Evolutionary conservation across 2,888 invertebrate genomes (phyloP).

Genomic region (Platycheirus albimanus): DNA sequence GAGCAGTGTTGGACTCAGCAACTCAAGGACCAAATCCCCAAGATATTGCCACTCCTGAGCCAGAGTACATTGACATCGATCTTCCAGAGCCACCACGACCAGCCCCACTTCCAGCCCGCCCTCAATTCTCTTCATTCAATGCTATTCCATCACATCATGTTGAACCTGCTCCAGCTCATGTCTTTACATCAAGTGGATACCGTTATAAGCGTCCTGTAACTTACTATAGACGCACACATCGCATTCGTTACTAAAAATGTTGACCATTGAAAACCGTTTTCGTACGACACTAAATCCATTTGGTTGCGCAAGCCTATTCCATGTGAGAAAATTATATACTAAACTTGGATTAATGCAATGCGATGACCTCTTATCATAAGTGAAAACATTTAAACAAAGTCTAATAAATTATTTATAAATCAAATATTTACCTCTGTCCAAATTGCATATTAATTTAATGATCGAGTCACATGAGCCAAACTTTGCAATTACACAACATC

Average conservation of each 20-base stretch:
- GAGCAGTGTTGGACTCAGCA: conserved; percentile 80
- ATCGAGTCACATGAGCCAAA: conserved; percentile 2
- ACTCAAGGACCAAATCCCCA: conserved; percentile 82
- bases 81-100: conserved; percentile 77
- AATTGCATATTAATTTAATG: conserved; percentile 8
- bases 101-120: conserved; percentile 72
- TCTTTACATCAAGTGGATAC: conserved; percentile 77
- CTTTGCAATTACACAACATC: conserved; percentile 3
- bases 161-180: conserved; percentile 67
- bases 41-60: conserved; percentile 82
- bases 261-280: conserved; percentile 8
- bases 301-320: conserved; percentile 35
- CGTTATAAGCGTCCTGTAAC: conserved; percentile 80
- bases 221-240: conserved; percentile 79
- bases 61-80: conserved; percentile 82
- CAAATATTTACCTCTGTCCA: conserved; percentile 2
- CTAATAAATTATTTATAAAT: conserved; percentile 70
- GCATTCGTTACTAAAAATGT: conserved; percentile 75
- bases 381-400: conserved; percentile 52
- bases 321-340: conserved; percentile 58
- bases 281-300: conserved; percentile 31
- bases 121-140: conserved; percentile 68
- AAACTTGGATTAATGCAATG: conserved; percentile 42
- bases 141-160: conserved; percentile 20
- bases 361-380: conserved; percentile 40